Evolutionary conservation across 2,113 vertebrate species (phyloP).

Genomic region (Nothobranchius kuhntae): DNA sequence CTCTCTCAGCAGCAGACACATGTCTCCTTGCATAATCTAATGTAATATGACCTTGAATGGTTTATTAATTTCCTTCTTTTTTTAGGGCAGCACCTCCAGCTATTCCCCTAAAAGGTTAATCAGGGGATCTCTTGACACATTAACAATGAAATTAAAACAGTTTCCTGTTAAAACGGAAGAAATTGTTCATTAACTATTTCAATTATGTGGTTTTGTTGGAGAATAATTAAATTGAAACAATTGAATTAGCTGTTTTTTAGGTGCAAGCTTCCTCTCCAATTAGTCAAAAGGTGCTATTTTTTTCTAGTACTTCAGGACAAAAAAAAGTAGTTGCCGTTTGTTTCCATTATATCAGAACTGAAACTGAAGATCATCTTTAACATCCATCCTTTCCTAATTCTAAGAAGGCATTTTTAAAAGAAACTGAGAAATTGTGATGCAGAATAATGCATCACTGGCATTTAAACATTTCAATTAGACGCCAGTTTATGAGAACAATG

Average conservation of each 20-base stretch:
- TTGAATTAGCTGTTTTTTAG: constrained; percentile 57
- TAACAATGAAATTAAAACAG: constrained; percentile 56
- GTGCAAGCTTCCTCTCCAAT: constrained; percentile 52
- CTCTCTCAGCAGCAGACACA: constrained; percentile 43
- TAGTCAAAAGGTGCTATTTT: constrained; percentile 56
- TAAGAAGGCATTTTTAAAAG: constrained; percentile 3
- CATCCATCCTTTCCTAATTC: neutral
- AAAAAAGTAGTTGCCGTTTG: constrained; percentile 18
- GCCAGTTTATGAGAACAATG: constrained; percentile 9
- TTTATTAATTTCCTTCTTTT: constrained; percentile 61
- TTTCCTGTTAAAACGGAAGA: constrained; percentile 54
- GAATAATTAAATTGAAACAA: constrained; percentile 67
- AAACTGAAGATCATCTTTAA: neutral
- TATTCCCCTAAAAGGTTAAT: constrained; percentile 56
- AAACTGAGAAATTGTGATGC: constrained; percentile 8
- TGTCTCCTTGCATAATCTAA: constrained; percentile 44
- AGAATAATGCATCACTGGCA: constrained; percentile 18
- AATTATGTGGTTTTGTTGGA: constrained; percentile 51
- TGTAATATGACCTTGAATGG: constrained; percentile 68
- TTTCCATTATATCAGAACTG: neutral
- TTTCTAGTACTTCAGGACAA: constrained; percentile 41
- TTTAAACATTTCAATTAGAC: constrained; percentile 26
- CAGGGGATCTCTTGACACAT: constrained; percentile 62
- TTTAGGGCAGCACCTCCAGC: constrained; percentile 68
- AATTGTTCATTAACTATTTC: constrained; percentile 68